Evolutionary conservation across 2,113 vertebrate genomes (phyloP), one percentile per base, ranked within the genome.

Genomic region (Ochotona curzoniae): DNA sequence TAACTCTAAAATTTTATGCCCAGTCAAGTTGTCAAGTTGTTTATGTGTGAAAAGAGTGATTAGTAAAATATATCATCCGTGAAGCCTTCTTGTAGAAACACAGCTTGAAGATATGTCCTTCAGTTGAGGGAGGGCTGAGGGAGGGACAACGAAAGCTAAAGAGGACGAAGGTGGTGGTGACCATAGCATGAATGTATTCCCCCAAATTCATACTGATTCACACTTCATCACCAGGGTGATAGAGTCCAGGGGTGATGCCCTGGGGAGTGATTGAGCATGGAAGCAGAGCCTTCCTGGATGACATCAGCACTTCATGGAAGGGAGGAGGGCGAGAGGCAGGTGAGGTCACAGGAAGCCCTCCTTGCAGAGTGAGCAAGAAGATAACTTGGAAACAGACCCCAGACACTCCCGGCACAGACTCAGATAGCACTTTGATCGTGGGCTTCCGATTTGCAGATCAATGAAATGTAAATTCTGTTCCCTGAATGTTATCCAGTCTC

Each of bases 91-190:
- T 61, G 25, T 44, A 61, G 14, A 60, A 80, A 91, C 38, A 73
- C 5, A 23, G 44, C 44, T 20, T 60, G 25, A 93, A 91, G 32
- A 92, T 23, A 30, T 28, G 15, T 7, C 32, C 54, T 73, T 18
- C 54, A 57, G 54, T 18, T 57, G 54, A 57, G 54, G 18, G 54
- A 18, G 54, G 64, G 25, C 25, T 47, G 49, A 44, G 7, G 38
- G 21, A 87, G 10, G 75, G 66, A 71, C 26, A 95, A 60, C 78
- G 76, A 86, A 83, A 73, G 74, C 61, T 44, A 57, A 95, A 73
- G 32, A 78, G 38, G 18, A 26, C 25, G 4, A 61, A 60, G 11
- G 23, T 57, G 4, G 23, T 57, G 4, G 17, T 23, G 64, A 57
- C 44, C 25, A 2, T 35, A 10, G 3, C 26, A 57, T 35, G 30